Percentiles rank a stretch among this genome's conserved stretches.
phyloP scores from a whole-genome alignment of 2,888 invertebrate genomes.

The Spodoptera exigua region DNA sequence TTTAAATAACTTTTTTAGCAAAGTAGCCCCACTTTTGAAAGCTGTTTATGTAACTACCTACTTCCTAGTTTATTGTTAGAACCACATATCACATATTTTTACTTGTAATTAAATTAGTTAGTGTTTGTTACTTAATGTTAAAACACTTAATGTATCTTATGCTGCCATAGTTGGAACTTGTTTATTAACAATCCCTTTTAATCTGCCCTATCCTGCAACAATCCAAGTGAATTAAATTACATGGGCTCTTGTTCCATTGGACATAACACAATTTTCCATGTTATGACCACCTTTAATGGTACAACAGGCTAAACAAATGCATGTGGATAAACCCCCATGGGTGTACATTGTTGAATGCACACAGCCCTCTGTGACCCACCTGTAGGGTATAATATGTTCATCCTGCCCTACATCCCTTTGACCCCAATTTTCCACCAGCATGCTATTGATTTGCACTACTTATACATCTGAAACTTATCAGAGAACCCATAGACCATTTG shows the following conservation, averaged over 20 bases:
- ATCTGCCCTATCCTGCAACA: conserved; percentile 27
- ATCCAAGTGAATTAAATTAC: conserved; percentile 40
- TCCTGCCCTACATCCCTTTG: conserved; percentile 72
- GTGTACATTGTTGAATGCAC: conserved; percentile 77
- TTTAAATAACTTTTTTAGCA: no score
- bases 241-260: conserved; percentile 61
- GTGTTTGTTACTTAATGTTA: no score
- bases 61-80: no score
- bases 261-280: conserved; percentile 76
- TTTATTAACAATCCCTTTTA: conserved; percentile 27
- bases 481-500: conserved; percentile 3
- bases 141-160: not conserved
- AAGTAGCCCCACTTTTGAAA: no score
- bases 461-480: conserved; percentile 7
- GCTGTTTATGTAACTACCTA: no score
- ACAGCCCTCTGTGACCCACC: conserved; percentile 70
- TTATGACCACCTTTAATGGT: conserved; percentile 68
- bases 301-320: conserved; percentile 58
- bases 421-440: conserved; percentile 66
- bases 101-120: no score
- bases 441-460: conserved; percentile 9
- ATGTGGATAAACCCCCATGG: conserved; percentile 57
- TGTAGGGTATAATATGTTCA: conserved; percentile 60
- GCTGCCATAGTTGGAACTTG: not conserved
- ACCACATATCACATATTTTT: no score